Base-by-base conservation (phyloP, 2,113 vertebrate genomes). In the Onychorhynchus coronatus region DNA sequence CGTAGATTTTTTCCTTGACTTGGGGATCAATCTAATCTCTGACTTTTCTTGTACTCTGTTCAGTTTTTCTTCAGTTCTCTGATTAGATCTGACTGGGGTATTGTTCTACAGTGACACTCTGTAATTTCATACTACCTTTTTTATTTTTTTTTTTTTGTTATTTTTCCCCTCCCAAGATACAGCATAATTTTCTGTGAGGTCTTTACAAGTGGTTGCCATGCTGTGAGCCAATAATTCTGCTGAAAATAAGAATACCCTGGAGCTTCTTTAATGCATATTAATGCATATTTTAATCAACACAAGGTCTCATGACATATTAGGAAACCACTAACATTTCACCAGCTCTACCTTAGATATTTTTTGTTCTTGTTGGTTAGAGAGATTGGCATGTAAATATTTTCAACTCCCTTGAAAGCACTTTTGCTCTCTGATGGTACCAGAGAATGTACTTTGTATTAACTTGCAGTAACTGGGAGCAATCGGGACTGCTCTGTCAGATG, bases 11-110 rank as follows among this genome's bases (percentile, higher is more conserved):
- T 41, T 93, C 47, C 65, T 93, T 97, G 84, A 91, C 52, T 95
- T 89, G 52, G 52, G 53, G 46, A 91, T 96, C 83, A 93, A 23
- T 81, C 61, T 91, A 52, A 95, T 88, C 87, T 88, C n/a, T 89
- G 67, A 63, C 35, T 95, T 81, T 88, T 55, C 63, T 89, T 44
- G 31, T 84, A n/a, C 55, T 90, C 71, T 63, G 17, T 83, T 78
- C 73, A 14, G 35, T 55, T 92, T 92, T 91, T 61, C 33, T 63
- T 59, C 25, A 24, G 21, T 72, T 91, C 49, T 86, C 61, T 85
- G 61, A 76, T 93, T 89, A 70, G 72, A 52, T 87, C 63, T 88
- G 81, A 55, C 72, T 59, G 74, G 42, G 61, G 9, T 72, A 90
- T 90, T 95, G 85, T 93, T 95, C 66, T 74, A 35, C 68, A 71